Evolutionary conservation across 2,113 vertebrate species (phyloP).

Genomic region (Lagopus muta): DNA sequence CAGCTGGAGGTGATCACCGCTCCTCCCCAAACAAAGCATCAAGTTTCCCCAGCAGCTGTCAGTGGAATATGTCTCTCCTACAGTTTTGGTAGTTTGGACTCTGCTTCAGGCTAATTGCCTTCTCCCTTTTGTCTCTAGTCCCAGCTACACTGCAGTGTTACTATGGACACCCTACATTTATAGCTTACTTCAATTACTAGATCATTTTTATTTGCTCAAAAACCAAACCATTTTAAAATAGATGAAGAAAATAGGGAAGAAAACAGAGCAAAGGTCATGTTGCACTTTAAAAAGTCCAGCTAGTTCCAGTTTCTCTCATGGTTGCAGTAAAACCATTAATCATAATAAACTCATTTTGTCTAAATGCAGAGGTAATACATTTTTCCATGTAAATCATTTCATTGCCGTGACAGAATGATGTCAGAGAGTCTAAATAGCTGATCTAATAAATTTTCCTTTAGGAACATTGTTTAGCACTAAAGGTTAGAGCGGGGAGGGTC

Average conservation of each 20-base stretch:
- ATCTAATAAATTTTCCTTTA: conserved; percentile 46
- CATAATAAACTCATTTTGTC: conserved; percentile 67
- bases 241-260: background rate
- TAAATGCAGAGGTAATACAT: conserved; percentile 62
- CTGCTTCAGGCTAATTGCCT: background rate
- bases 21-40: background rate
- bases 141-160: background rate
- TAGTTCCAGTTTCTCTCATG: conserved; percentile 18
- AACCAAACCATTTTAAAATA: background rate
- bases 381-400: conserved; percentile 63
- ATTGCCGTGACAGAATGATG: conserved; percentile 59
- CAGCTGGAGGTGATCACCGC: background rate
- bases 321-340: conserved; percentile 62
- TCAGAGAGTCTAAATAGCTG: conserved; percentile 51
- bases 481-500: background rate
- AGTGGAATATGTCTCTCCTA: background rate
- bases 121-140: background rate
- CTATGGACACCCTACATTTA: background rate
- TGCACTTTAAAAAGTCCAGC: background rate
- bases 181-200: background rate
- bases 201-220: conserved; percentile 20
- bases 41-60: background rate
- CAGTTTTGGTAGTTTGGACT: rapidly evolving
- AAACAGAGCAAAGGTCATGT: background rate
- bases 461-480: conserved; percentile 47